A percentile compares a stretch with the other conserved stretches of the same genome.
phyloP scores from a whole-genome alignment of 2,888 invertebrate genomes.

The Aleiodes testaceus region DNA sequence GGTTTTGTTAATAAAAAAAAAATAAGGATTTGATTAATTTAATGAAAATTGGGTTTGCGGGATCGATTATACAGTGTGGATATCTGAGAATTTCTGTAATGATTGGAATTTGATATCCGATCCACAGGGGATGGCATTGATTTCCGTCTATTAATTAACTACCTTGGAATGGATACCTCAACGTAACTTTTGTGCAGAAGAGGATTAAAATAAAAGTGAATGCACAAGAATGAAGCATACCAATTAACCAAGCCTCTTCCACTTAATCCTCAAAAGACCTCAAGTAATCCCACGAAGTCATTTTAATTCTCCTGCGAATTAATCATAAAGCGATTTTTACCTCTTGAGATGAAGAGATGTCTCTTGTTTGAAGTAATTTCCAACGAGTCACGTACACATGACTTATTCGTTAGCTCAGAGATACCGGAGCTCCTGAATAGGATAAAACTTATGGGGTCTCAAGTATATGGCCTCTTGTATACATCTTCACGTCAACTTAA shows the following conservation, averaged over 20 bases:
- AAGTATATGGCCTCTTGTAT: too few species aligned
- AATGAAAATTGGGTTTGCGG: not conserved
- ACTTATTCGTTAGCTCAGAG: not conserved
- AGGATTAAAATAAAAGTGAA: too few species aligned
- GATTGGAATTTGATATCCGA: constrained; percentile 8
- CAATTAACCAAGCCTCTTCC: not conserved
- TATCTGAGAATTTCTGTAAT: not conserved
- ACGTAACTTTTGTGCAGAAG: too few species aligned
- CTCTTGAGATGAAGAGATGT: constrained; percentile 17
- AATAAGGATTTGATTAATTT: not conserved
- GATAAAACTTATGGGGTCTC: constrained; percentile 1
- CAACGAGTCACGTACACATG: constrained; percentile 23
- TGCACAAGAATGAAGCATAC: too few species aligned
- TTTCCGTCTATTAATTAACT: too few species aligned
- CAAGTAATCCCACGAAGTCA: not conserved
- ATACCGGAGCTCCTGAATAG: not conserved
- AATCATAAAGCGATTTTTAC: constrained; percentile 5
- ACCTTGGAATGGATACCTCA: too few species aligned
- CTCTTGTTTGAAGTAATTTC: not conserved
- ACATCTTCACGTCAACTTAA: not conserved
- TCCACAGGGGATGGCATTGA: not conserved
- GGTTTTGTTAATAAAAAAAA: constrained; percentile 65
- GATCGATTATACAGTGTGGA: not conserved
- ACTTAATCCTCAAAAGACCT: not conserved
- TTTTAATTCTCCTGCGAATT: constrained; percentile 14